These are phyloP conservation scores for Drosophila kikkawai DNA, from an alignment of 1,140 invertebrate genomes.

Conservation along the genomic window DNA sequence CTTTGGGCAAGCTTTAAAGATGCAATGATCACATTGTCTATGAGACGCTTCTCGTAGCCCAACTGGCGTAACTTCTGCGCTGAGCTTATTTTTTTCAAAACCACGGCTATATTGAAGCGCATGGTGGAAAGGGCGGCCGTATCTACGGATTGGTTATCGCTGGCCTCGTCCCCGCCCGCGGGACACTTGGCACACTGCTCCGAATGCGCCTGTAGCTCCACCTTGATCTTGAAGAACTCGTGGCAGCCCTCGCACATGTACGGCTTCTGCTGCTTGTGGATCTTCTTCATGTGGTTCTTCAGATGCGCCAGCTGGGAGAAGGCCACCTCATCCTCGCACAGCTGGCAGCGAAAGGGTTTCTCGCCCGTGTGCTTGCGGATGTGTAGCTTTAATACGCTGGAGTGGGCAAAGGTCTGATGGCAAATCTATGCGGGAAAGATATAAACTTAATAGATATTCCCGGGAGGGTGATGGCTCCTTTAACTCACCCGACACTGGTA, in stretches of 20 bases:
- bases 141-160: slow-evolving; percentile 53
- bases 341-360: slow-evolving; percentile 91
- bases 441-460: not conserved
- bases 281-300: slow-evolving; percentile 93
- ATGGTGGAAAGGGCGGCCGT: slow-evolving; percentile 88
- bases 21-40: slow-evolving; percentile 92
- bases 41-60: slow-evolving; percentile 92
- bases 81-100: slow-evolving; percentile 93
- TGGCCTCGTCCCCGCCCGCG: slow-evolving; percentile 33
- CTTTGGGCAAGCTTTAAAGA: slow-evolving; percentile 91
- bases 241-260: slow-evolving; percentile 90
- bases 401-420: slow-evolving; percentile 92
- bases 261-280: slow-evolving; percentile 90
- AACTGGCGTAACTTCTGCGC: slow-evolving; percentile 90
- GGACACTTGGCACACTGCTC: slow-evolving; percentile 70
- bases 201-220: slow-evolving; percentile 86
- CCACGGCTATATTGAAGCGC: slow-evolving; percentile 91
- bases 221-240: slow-evolving; percentile 91
- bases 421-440: slow-evolving; percentile 86
- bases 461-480: too few relatives aligned
- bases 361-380: slow-evolving; percentile 91
- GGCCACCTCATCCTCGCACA: slow-evolving; percentile 89
- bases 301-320: slow-evolving; percentile 92
- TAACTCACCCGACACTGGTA: slow-evolving; percentile 88
- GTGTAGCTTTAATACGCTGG: slow-evolving; percentile 92